Evolutionary conservation across 2,113 vertebrate species (phyloP).

Genomic region (Sapajus apella): DNA sequence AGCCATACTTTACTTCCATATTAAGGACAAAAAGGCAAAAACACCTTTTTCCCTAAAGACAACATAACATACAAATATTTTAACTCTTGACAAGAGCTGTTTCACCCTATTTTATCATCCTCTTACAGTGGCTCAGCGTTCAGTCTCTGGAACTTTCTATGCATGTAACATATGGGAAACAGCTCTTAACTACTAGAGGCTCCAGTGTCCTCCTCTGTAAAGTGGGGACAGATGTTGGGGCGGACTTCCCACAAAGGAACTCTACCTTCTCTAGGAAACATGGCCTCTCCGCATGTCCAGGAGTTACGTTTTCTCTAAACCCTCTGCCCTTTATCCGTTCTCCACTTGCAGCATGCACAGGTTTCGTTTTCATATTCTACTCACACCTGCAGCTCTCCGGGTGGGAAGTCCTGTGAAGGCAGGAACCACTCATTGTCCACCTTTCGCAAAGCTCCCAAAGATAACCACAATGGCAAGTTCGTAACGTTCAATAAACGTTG

Average conservation of each 20-base stretch:
- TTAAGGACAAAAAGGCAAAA: background rate
- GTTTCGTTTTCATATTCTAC: background rate
- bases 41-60: background rate
- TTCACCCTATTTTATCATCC: background rate
- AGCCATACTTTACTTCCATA: background rate
- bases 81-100: background rate
- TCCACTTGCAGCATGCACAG: accelerated
- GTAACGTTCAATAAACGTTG: background rate
- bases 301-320: too few species aligned
- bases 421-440: too few species aligned
- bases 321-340: background rate
- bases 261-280: background rate
- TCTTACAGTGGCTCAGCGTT: background rate
- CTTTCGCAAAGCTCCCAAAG: background rate
- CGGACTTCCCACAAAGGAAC: too few species aligned
- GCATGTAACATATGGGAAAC: background rate
- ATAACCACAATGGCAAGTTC: background rate
- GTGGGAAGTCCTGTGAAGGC: background rate
- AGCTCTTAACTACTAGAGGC: background rate
- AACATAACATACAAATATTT: background rate
- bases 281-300: accelerated
- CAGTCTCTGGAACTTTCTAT: background rate
- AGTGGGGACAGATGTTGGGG: background rate
- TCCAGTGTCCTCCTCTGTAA: background rate
- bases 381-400: background rate